Base-by-base conservation (phyloP, 2,888 invertebrate genomes). In the Fragum whitleyi region DNA sequence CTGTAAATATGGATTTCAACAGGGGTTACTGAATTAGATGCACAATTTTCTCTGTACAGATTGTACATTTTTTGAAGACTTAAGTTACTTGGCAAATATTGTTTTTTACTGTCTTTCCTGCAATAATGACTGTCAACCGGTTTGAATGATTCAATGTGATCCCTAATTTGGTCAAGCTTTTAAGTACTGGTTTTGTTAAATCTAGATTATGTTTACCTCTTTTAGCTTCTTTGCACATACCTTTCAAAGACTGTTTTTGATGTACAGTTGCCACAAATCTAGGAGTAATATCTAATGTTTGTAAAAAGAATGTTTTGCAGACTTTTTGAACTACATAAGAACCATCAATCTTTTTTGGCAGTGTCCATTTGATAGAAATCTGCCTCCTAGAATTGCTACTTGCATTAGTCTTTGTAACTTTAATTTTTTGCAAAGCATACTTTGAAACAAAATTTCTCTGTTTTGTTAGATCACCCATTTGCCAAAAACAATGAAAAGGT, bases 41-140 rank as follows among this genome's bases (percentile, higher is more conserved):
- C 36, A 59, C 75, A 78, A 21, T 72, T 16, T 6, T 53, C 29
- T n/a, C 7, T 32, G 23, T 82, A 79, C 28, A 72, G 16, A 1
- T 29, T 16, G 21, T 68, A 72, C 75, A 78, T 71, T 75, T 68
- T 69, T 3, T 9, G 6, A 3, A 76, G n/a, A 61, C 19, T 79
- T 11, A 79, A 42, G 0, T 69, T 55, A 9, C 55, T 2, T 16
- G 42, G 39, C 0, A 83, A 47, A 36, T 78, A 77, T 26, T 55
- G n/a, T 32, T 70, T 65, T 7, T 68, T 55, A 0, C 71, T 39
- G 55, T 79, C 55, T 47, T 74, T 74, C 6, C 79, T 39, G 19
- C 74, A 74, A 61, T 83, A 83, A 65, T 83, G 83, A 47, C 76
- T 73, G 53, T 79, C 79, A 6, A 83, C 42, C 2, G 23, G 42